Evolutionary conservation across 1,140 invertebrate genomes (phyloP).

Genomic region (Rhynchophorus ferrugineus): DNA sequence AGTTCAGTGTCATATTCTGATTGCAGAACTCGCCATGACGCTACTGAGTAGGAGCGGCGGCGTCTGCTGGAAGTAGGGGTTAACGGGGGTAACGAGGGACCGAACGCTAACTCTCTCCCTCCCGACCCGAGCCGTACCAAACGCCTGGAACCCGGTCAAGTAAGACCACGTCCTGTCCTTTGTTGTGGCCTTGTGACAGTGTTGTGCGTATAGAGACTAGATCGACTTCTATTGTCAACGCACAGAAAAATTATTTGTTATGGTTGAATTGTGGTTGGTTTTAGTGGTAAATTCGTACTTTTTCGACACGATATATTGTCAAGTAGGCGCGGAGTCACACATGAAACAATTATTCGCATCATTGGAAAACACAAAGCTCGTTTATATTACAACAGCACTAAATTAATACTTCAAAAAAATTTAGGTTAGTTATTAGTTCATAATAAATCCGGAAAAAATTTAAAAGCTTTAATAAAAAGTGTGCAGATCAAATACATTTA

Average conservation of each 20-base stretch:
- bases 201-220: constrained; percentile 38
- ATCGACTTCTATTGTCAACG: constrained; percentile 13
- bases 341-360: too few relatives aligned
- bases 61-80: constrained; percentile 55
- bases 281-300: too few relatives aligned
- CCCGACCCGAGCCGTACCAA: constrained; percentile 22
- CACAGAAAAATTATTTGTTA: constrained; percentile 13
- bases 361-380: too few relatives aligned
- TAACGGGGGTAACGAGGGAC: constrained; percentile 45
- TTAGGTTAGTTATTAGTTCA: too few relatives aligned
- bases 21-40: constrained; percentile 54
- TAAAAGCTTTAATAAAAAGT: too few relatives aligned
- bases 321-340: too few relatives aligned
- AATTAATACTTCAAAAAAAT: too few relatives aligned
- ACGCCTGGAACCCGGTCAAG: constrained; percentile 38
- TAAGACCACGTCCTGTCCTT: constrained; percentile 38
- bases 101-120: constrained; percentile 47
- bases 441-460: too few relatives aligned
- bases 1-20: constrained; percentile 43
- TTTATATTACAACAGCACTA: too few relatives aligned
- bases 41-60: constrained; percentile 50
- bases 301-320: too few relatives aligned
- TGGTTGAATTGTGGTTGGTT: not conserved
- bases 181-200: constrained; percentile 42
- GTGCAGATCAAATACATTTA: too few relatives aligned